Conservation (phyloP, 2,797 vertebrate species). For the Hemitrygon akajei region DNA sequence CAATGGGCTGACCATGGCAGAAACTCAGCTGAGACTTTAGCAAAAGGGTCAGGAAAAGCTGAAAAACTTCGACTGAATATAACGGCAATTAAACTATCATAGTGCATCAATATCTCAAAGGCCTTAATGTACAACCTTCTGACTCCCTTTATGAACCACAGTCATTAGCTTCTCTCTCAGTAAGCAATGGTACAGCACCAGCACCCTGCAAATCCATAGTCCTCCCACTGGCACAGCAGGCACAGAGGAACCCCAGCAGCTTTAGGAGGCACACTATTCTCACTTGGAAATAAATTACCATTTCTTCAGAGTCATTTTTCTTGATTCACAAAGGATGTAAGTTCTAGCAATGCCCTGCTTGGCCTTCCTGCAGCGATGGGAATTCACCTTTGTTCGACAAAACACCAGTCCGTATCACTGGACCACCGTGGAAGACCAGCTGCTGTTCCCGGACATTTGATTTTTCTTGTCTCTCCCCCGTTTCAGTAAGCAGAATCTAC, state of each 20-base stretch:
- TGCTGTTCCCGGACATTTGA: no score
- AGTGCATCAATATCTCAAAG: neutral
- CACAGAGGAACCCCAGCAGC: no score
- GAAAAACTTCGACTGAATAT: neutral
- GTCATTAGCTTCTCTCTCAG: neutral
- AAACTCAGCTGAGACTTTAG: neutral
- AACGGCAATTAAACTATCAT: neutral
- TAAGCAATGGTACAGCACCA: neutral
- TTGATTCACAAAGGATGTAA: slow-evolving; percentile 63
- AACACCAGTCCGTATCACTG: slow-evolving; percentile 64
- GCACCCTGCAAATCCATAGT: no score
- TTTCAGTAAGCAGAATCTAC: neutral
- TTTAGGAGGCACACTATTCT: no score
- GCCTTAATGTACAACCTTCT: neutral
- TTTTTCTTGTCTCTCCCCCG: neutral
- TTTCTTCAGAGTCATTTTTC: slow-evolving; percentile 43
- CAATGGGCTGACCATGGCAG: neutral
- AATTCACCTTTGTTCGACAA: slow-evolving; percentile 91
- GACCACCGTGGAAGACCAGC: neutral
- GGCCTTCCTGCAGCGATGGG: slow-evolving; percentile 80
- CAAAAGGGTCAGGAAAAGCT: neutral
- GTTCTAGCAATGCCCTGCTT: slow-evolving; percentile 80
- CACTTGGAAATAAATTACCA: no score
- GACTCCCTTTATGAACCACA: neutral
- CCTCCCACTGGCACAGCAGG: no score